Conservation (phyloP, 2,888 invertebrate genomes). For the Acronicta psi region DNA sequence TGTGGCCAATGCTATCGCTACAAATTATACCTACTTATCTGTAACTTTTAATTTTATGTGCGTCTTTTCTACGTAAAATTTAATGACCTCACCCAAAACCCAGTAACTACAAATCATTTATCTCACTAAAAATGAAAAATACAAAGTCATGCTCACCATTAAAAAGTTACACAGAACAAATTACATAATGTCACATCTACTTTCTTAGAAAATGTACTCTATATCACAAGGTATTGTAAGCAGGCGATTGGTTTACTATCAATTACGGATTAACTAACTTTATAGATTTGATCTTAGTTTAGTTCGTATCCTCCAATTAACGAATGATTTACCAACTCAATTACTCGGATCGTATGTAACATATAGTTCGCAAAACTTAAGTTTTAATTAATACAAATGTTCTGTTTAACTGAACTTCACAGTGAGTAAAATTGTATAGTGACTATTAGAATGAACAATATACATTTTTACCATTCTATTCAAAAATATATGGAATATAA, state of each 20-base stretch:
- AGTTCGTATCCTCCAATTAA: slow-evolving; percentile 36
- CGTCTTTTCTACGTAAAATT: no score
- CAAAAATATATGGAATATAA: no score
- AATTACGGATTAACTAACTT: slow-evolving; percentile 54
- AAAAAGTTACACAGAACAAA: not conserved
- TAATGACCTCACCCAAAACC: no score
- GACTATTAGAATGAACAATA: no score
- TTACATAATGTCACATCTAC: slow-evolving; percentile 15
- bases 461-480: no score
- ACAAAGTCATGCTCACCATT: no score
- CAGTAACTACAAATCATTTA: no score
- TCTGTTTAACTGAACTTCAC: not conserved
- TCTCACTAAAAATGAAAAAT: no score
- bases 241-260: slow-evolving; percentile 43
- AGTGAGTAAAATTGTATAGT: not conserved
- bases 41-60: no score
- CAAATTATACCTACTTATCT: no score
- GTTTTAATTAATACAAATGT: slow-evolving; percentile 14
- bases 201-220: slow-evolving; percentile 21
- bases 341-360: slow-evolving; percentile 12
- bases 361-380: slow-evolving; percentile 16
- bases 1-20: no score
- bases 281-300: slow-evolving; percentile 36
- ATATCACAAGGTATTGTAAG: slow-evolving; percentile 31
- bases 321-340: slow-evolving; percentile 27